Evolutionary conservation across 2,113 vertebrate genomes (phyloP).

Genomic region (Shinisaurus crocodilurus): DNA sequence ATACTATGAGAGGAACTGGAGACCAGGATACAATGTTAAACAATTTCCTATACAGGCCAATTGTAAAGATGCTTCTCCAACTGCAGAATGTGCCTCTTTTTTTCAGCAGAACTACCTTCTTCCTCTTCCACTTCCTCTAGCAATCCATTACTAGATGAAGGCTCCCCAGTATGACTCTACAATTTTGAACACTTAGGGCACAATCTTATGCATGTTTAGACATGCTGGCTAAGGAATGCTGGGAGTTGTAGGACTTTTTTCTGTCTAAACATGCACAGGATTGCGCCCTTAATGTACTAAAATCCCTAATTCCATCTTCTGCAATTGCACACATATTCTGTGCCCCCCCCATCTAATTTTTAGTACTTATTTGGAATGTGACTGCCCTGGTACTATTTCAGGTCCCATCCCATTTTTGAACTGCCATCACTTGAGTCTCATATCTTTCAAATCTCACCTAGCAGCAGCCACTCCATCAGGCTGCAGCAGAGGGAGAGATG

Average conservation of each 20-base stretch:
- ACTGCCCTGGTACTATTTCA: neutral
- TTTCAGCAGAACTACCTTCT: constrained; percentile 2
- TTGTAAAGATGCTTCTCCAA: constrained; percentile 5
- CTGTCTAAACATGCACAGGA: neutral
- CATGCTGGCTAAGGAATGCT: no score
- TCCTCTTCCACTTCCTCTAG: constrained; percentile 4
- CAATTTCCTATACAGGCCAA: neutral
- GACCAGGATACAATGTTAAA: neutral
- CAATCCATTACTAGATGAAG: neutral
- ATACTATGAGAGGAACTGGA: neutral
- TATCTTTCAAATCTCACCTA: neutral
- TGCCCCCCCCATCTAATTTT: neutral
- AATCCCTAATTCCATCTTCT: neutral
- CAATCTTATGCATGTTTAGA: no score
- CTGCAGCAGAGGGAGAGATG: neutral
- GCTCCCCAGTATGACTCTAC: neutral
- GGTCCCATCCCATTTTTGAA: neutral
- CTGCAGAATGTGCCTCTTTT: constrained; percentile 16
- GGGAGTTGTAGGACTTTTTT: no score
- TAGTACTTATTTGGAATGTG: neutral
- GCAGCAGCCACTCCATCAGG: neutral
- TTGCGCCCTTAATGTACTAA: neutral
- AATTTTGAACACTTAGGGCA: neutral
- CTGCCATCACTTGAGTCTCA: neutral
- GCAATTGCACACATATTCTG: no score